Base-by-base conservation (phyloP, 2,888 invertebrate species). In the Seira ritae region DNA sequence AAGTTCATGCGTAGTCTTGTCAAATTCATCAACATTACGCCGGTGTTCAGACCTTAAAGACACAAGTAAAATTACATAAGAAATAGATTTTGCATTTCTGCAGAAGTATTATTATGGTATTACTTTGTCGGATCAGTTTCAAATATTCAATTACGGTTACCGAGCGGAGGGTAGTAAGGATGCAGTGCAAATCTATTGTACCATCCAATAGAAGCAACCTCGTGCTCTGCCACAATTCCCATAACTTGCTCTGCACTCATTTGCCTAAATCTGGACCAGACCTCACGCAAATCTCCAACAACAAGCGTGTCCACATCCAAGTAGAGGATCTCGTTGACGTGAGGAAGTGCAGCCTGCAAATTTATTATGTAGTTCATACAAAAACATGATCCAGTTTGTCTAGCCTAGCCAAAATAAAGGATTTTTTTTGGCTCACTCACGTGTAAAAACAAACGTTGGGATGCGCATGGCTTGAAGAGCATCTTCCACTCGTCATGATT, bases 21-120 rank as follows among this genome's bases (percentile, higher is more conserved):
- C 74, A 98, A 92, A 91, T 98, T 98, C 98, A 98, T 98, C 72
- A 98, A 91, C 98, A 98, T 98, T 0, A 98, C 97, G 50, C 98
- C 98, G 0, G 98, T 98, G 92, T 98, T 98, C 0, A 98, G 94
- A 81, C 98, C 98, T 95, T 90, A 72, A 66, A 23, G 79, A 71
- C 22, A 1, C 17, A 22, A 31, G 50, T 17, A 81, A 60, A 67
- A 67, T n/a, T 10, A 62, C 50, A 78, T 73, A n/a, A n/a, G n/a
- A 65, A 81, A 46, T 55, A 19, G 46, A n/a, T n/a, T n/a, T n/a
- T n/a, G n/a, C n/a, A n/a, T n/a, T n/a, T n/a, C n/a, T n/a, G n/a
- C n/a, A n/a, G n/a, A n/a, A n/a, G n/a, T n/a, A n/a, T n/a, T n/a
- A n/a, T n/a, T n/a, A n/a, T n/a, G n/a, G n/a, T n/a, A n/a, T n/a